A percentile compares a stretch with the other conserved stretches of the same genome.
phyloP scores from a whole-genome alignment of 2,888 invertebrate species.

The Drosophila gaucha region DNA sequence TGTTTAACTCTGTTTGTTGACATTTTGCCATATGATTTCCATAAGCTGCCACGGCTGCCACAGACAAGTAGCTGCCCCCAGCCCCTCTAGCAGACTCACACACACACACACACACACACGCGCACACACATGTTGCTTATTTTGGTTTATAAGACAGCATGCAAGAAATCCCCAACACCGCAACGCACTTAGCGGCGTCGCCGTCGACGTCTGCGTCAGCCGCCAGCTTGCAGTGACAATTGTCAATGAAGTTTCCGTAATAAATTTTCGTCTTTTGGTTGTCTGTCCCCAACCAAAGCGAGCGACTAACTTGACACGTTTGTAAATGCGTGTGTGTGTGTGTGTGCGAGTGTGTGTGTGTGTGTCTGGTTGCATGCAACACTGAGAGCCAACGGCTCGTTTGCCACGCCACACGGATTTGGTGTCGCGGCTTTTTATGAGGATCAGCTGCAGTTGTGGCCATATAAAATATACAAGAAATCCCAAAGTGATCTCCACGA shows the following conservation, averaged over 20 bases:
- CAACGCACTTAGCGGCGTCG: constrained; percentile 68
- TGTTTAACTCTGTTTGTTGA: constrained; percentile 64
- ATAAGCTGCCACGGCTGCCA: constrained; percentile 76
- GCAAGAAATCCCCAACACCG: constrained; percentile 76
- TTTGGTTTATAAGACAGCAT: constrained; percentile 64
- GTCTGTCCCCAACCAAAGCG: constrained; percentile 56
- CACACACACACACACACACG: constrained; percentile 2
- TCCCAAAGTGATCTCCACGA: constrained; percentile 36
- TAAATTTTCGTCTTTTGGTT: constrained; percentile 80
- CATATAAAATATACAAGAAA: constrained; percentile 68
- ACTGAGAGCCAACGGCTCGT: constrained; percentile 68
- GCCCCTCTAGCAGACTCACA: constrained; percentile 21
- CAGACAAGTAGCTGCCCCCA: constrained; percentile 62
- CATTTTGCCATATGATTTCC: constrained; percentile 77
- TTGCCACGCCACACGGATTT: constrained; percentile 74
- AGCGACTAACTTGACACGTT: constrained; percentile 64
- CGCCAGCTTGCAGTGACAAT: constrained; percentile 81
- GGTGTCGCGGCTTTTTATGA: constrained; percentile 79
- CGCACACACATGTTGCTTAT: constrained; percentile 73
- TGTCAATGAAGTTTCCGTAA: constrained; percentile 83
- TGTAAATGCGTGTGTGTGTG: constrained; percentile 27
- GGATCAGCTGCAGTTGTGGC: constrained; percentile 78
- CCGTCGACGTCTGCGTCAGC: constrained; percentile 47
- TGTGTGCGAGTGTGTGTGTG: constrained; percentile 19
- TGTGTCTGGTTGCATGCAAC: constrained; percentile 60